Evolutionary conservation across 92 coral and sea anemone genomes (phyloP), one percentile per base, ranked within the genome.

Genomic region (Montipora capitata): DNA sequence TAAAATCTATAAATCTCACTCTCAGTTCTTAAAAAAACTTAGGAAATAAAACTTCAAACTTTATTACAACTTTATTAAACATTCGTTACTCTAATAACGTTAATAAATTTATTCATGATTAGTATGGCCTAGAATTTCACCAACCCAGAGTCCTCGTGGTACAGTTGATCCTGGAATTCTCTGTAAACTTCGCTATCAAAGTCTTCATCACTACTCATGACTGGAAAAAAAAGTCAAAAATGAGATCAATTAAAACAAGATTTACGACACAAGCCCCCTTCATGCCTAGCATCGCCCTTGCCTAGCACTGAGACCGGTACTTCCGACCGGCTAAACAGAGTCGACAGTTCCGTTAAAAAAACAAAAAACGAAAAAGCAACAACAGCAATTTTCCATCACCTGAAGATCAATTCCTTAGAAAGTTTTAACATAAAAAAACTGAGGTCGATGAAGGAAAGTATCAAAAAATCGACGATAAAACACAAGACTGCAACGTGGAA

Each of bases 101-200:
- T 27, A 27, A 27, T 27, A 27, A 27, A 27, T 27, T 27, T 27
- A 27, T 27, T 27, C 35, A 27, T 27, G 35, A 27, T 27, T 27
- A 27, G 35, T 27, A 27, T 27, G 35, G 35, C 35, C 35, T 27
- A 48, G 7, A 48, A 43, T 12, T 51, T 40, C 38, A 80, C 85
- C 54, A 49, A 83, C 87, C 72, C 61, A 41, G 87, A 73, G 3
- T 88, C 78, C 52, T 85, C 95, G 17, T 88, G 85, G 76, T 97
- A 97, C 63, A 97, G 84, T 65, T 97, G 98, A 94, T 97, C 96
- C 63, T 97, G 98, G 69, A 89, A 97, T 9, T 93, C 98, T 56
- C 57, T 79, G 89, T 84, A 94, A 83, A 93, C 92, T 64, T 79
- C 95, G 41, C 88, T 90, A 38, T 95, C 98, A 90, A 95, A 94